Conservation (phyloP, 2,113 vertebrate species). For the Macrotus californicus region DNA sequence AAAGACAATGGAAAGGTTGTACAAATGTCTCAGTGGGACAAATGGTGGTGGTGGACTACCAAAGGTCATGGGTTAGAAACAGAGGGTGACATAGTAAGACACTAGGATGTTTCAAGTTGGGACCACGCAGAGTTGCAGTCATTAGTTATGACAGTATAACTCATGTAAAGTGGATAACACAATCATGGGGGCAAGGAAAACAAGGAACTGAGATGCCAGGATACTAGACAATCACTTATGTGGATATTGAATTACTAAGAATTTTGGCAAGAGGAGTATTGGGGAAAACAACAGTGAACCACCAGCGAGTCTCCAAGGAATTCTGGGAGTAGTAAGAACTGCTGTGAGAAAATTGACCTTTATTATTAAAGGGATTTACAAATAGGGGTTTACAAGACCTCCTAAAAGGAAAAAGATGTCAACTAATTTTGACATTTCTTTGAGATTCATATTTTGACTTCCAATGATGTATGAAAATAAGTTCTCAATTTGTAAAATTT, state of each 20-base stretch:
- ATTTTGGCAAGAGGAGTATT: neutral
- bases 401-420: neutral
- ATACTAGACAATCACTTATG: neutral
- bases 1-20: neutral
- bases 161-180: neutral
- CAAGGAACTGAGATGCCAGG: neutral
- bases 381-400: neutral
- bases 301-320: neutral
- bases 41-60: too few species aligned
- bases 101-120: neutral
- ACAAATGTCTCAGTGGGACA: too few species aligned
- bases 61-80: neutral
- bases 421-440: neutral
- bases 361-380: neutral
- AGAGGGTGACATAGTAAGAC: neutral
- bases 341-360: neutral
- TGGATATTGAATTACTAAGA: neutral
- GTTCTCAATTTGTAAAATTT: neutral
- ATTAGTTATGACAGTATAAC: neutral
- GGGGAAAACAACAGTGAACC: neutral
- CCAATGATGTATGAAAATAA: neutral
- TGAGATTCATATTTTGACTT: neutral
- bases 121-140: too few species aligned
- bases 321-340: neutral
- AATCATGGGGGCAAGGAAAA: neutral